Base-by-base conservation (phyloP, 2,797 vertebrate species). In the Pogoniulus pusillus region DNA sequence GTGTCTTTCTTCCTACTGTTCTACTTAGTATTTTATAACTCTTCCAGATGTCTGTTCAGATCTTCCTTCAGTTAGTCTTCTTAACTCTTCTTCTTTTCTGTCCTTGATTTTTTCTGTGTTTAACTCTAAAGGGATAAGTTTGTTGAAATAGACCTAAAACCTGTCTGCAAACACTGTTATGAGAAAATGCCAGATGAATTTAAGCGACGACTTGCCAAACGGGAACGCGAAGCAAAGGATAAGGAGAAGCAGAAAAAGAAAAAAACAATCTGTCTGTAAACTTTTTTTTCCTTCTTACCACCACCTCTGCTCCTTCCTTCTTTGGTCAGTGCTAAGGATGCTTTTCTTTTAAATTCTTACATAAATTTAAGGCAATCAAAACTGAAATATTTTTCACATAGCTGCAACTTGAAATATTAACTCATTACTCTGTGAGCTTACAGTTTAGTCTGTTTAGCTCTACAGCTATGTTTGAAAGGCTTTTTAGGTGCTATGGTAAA, bases 141-240 rank as follows among this genome's bases (percentile, higher is more conserved):
- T 98, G 98, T 99, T 97, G 99, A 99, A 97, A 98, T 99, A 96
- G 99, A 99, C 97, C 97, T 99, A 97, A 99, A 99, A 97, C 99
- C 99, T n/a, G 98, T 99, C 97, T 99, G 99, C 98, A 99, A 99
- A 96, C 98, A 98, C 97, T 99, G 99, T 98, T 99, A 99, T 26
- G 99, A 99, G 94, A 98, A 98, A 97, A 98, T 99, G 97, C 99
- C 99, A 10, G 98, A 99, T 63, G 98, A 99, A 96, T 98, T 99
- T 97, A 99, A 98, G 95, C 98, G 98, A 85, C 98, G 98, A 82
- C 98, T 99, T 96, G 98, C 98, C 90, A 99, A 97, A 95, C 98
- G 98, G 23, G 98, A 99, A 80, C 98, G 98, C 26, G 98, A 99
- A 96, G 98, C 98, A 53, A 99, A 99, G 97, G 98, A 98, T 63